Evolutionary conservation across 1,140 invertebrate genomes (phyloP).

Genomic region (Thaumatotibia leucotreta): DNA sequence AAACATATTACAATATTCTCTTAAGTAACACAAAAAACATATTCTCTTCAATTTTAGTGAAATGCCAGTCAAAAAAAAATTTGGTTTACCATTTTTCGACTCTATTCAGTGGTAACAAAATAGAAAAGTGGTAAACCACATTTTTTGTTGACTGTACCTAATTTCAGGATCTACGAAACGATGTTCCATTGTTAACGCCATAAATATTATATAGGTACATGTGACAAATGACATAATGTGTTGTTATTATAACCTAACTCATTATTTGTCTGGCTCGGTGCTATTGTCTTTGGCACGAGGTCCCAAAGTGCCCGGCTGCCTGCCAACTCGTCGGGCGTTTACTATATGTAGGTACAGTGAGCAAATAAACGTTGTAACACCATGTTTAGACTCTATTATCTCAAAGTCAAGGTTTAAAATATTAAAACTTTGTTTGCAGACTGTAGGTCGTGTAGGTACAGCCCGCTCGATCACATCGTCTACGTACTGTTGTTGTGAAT

Average conservation of each 20-base stretch:
- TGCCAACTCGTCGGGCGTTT: slow-evolving; percentile 39
- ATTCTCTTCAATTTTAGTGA: too few relatives aligned
- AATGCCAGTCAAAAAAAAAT: too few relatives aligned
- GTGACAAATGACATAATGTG: slow-evolving; percentile 1
- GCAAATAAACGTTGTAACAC: background rate
- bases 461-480: background rate
- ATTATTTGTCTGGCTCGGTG: slow-evolving; percentile 22
- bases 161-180: too few relatives aligned
- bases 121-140: too few relatives aligned
- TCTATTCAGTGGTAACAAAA: too few relatives aligned
- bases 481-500: background rate
- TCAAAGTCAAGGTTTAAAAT: background rate
- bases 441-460: too few relatives aligned
- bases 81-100: too few relatives aligned
- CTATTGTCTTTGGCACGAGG: slow-evolving; percentile 14
- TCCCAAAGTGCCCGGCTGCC: slow-evolving; percentile 26
- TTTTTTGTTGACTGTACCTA: too few relatives aligned
- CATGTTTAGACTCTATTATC: background rate
- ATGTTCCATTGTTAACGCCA: too few relatives aligned
- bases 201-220: background rate
- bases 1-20: too few relatives aligned
- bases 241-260: slow-evolving; percentile 21
- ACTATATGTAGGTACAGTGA: background rate
- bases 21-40: too few relatives aligned
- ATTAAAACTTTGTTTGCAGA: background rate